phyloP scores from a whole-genome alignment of 2,113 vertebrate genomes.

The Muntiacus muntjak region DNA sequence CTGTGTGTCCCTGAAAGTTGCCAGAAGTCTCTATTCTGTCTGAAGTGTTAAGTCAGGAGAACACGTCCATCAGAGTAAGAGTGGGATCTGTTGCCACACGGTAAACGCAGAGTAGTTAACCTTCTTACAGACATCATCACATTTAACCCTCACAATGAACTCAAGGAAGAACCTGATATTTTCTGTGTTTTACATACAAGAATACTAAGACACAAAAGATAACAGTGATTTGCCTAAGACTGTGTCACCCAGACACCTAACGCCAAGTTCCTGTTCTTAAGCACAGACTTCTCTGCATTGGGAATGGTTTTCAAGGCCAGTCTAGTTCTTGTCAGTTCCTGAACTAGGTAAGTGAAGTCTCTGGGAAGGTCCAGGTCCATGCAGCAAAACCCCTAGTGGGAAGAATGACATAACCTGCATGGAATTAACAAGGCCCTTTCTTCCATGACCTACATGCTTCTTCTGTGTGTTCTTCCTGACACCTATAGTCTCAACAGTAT shows the following conservation, averaged over 20 bases:
- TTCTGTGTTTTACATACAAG: background rate
- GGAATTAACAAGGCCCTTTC: background rate
- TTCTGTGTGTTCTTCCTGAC: background rate
- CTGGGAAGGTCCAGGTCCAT: background rate
- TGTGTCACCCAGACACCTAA: background rate
- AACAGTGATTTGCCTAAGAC: background rate
- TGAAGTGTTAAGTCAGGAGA: background rate
- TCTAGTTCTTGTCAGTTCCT: background rate
- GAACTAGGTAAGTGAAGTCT: background rate
- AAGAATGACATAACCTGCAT: background rate
- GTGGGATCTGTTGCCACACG: background rate
- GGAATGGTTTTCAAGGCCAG: background rate
- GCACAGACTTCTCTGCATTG: background rate
- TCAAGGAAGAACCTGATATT: background rate
- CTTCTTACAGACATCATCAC: background rate
- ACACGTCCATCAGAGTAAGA: background rate
- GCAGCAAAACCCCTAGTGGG: background rate
- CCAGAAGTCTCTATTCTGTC: background rate
- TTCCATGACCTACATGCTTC: background rate
- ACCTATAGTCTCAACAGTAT: background rate
- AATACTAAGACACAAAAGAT: background rate
- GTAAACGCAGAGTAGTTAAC: accelerated
- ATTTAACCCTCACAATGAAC: background rate
- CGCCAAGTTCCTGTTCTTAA: background rate
- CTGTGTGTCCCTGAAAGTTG: background rate